Conservation (phyloP, 2,113 vertebrate genomes). For the Gasterosteus aculeatus region DNA sequence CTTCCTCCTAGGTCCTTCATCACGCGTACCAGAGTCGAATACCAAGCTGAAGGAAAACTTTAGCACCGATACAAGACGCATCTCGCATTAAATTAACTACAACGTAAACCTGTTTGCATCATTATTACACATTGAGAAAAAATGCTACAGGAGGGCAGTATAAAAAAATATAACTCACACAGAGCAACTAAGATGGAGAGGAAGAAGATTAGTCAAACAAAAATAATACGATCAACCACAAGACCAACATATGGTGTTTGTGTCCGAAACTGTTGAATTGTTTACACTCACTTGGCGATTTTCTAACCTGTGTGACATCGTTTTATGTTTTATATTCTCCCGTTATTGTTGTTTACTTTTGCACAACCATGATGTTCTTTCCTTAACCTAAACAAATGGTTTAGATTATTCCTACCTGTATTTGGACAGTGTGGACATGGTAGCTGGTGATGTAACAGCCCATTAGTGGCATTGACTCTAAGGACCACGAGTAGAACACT, state of each 20-base stretch:
- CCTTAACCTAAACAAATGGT: too few relatives aligned
- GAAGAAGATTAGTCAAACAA: background rate
- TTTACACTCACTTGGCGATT: background rate
- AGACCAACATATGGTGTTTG: background rate
- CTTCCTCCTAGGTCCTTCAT: background rate
- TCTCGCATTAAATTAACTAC: background rate
- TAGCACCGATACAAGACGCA: background rate
- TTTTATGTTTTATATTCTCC: background rate
- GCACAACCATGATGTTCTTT: background rate
- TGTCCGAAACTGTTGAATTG: background rate
- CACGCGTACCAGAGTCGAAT: background rate
- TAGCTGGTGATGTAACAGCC: constrained; percentile 4
- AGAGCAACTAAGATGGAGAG: background rate
- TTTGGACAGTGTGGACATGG: constrained; percentile 22
- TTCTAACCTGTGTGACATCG: background rate
- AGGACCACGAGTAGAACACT: constrained; percentile 14
- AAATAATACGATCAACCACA: background rate
- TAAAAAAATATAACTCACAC: background rate
- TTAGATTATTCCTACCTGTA: constrained; percentile 15
- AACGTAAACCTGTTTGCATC: background rate
- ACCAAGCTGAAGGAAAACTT: background rate
- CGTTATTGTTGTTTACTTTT: background rate
- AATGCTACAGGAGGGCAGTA: background rate
- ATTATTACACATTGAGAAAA: background rate
- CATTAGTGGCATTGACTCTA: constrained; percentile 12